Evolutionary conservation across 2,888 invertebrate species (phyloP).

Genomic region (Campoletis raptor): DNA sequence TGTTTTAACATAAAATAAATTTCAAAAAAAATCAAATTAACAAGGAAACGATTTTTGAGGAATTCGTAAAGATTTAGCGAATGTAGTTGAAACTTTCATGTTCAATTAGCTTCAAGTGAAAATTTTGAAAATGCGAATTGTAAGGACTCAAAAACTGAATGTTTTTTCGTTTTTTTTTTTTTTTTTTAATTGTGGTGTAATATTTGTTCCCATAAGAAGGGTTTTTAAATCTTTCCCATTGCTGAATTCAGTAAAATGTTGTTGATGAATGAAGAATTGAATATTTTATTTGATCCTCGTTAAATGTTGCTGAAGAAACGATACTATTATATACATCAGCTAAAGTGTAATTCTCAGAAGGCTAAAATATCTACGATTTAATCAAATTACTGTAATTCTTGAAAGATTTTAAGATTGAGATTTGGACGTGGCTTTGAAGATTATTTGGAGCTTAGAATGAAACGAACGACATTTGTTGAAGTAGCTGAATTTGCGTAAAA

Average conservation of each 20-base stretch:
- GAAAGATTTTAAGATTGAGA: background rate
- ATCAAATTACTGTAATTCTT: background rate
- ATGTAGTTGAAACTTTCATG: too few relatives aligned
- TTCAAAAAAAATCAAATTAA: too few relatives aligned
- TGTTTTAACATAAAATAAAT: too few relatives aligned
- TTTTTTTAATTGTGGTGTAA: too few relatives aligned
- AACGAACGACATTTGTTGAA: background rate
- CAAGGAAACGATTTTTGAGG: background rate
- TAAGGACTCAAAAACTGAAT: background rate
- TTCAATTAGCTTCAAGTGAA: too few relatives aligned
- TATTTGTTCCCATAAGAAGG: too few relatives aligned
- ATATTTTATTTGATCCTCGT: background rate
- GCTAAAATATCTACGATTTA: background rate
- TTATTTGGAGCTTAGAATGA: background rate
- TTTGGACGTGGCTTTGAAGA: background rate
- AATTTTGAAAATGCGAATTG: background rate
- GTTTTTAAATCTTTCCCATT: background rate
- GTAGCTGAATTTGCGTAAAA: constrained; percentile 4
- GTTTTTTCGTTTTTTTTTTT: background rate
- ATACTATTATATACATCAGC: background rate
- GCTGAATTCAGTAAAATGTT: background rate
- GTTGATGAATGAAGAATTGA: background rate
- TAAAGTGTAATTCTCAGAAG: background rate
- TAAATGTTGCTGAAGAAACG: background rate
- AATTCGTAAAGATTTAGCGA: background rate